These are phyloP conservation scores for Cylloceria caligata DNA, from an alignment of 2,888 invertebrate genomes.

Conservation along the genomic window DNA sequence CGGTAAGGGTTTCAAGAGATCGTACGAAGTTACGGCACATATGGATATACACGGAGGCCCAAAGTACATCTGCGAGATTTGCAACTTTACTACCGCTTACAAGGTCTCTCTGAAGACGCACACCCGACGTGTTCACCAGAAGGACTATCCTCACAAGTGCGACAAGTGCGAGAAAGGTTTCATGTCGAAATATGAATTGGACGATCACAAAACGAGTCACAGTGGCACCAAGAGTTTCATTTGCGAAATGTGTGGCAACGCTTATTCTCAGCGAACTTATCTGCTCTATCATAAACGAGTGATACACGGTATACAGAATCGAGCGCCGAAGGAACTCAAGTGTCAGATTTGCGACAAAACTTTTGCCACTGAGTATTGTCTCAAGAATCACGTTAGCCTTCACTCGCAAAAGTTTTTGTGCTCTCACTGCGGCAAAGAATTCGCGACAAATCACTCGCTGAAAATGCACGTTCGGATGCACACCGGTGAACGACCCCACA, in stretches of 20 bases:
- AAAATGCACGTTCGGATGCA: constrained; percentile 61
- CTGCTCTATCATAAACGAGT: constrained; percentile 59
- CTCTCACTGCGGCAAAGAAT: constrained; percentile 68
- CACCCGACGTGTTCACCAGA: constrained; percentile 63
- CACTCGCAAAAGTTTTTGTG: constrained; percentile 72
- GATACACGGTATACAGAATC: constrained; percentile 63
- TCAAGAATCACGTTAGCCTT: constrained; percentile 66
- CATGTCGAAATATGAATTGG: constrained; percentile 68
- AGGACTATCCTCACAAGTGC: constrained; percentile 64
- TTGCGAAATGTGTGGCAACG: constrained; percentile 72
- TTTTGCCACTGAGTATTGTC: constrained; percentile 65
- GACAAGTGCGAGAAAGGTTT: constrained; percentile 67
- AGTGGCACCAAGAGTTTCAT: constrained; percentile 63
- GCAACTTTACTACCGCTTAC: constrained; percentile 56
- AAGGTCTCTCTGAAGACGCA: constrained; percentile 68
- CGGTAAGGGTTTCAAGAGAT: constrained; percentile 66
- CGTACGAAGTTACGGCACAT: constrained; percentile 70
- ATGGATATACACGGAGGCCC: constrained; percentile 70
- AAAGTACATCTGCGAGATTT: constrained; percentile 62
- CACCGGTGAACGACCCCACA: constrained; percentile 62
- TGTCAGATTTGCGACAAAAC: constrained; percentile 63
- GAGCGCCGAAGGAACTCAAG: constrained; percentile 65
- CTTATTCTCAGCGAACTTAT: constrained; percentile 59
- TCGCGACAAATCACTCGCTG: constrained; percentile 65
- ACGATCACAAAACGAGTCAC: constrained; percentile 62